A percentile compares a stretch with the other conserved stretches of the same genome.
These are phyloP conservation scores for Rhysida immarginata DNA, from an alignment of 1,140 invertebrate genomes.

Conservation along the genomic window DNA sequence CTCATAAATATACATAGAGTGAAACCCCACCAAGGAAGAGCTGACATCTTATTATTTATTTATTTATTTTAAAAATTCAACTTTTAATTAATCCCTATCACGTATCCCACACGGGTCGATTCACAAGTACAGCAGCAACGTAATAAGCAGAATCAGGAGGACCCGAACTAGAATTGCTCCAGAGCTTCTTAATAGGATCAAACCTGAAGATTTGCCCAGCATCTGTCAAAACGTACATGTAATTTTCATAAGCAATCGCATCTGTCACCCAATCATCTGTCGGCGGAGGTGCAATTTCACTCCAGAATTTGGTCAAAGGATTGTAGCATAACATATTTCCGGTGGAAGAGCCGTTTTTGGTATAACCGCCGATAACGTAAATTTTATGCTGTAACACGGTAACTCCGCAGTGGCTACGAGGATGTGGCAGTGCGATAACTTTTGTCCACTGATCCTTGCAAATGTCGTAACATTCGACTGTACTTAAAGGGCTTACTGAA, in stretches of 20 bases:
- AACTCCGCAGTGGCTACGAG: slow-evolving; percentile 4
- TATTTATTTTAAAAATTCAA: too few species aligned
- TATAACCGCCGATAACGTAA: slow-evolving; percentile 3
- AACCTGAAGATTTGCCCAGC: not conserved
- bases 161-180: not conserved
- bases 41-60: too few species aligned
- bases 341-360: not conserved
- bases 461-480: slow-evolving; percentile 6
- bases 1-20: too few species aligned
- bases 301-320: not conserved
- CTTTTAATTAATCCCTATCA: too few species aligned
- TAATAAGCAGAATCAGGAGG: not conserved
- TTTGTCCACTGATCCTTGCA: slow-evolving; percentile 8
- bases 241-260: not conserved
- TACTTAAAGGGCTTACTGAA: not conserved
- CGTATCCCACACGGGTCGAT: not conserved
- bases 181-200: not conserved
- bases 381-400: not conserved
- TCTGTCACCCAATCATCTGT: not conserved
- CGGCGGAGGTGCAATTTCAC: not conserved
- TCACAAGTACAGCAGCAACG: not conserved
- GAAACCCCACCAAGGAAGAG: too few species aligned
- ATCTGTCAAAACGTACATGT: not conserved
- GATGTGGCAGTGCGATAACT: not conserved
- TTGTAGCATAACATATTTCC: not conserved